phyloP scores from a whole-genome alignment of 2,113 vertebrate genomes.

The Platanista minor region DNA sequence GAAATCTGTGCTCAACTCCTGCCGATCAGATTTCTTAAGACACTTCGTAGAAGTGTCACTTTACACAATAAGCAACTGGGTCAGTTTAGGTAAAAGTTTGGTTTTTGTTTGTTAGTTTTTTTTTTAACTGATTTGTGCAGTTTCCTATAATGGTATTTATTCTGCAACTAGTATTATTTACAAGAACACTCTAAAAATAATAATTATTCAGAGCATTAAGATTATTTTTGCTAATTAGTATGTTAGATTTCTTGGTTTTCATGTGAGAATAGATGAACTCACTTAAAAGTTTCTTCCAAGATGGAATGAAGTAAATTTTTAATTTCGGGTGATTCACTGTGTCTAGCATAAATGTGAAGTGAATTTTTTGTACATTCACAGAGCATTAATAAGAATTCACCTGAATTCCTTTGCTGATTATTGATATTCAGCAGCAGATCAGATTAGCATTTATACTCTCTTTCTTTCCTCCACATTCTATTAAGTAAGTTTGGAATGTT shows the following conservation, averaged over 20 bases:
- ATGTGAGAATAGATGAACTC: background rate
- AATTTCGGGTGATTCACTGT: background rate
- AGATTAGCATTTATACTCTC: background rate
- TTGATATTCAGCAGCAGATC: background rate
- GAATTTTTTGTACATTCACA: background rate
- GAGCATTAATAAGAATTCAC: background rate
- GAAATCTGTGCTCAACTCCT: background rate
- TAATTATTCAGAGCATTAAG: background rate
- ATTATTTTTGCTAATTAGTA: background rate
- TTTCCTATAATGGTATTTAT: background rate
- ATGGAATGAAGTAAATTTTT: background rate
- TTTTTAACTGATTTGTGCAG: background rate
- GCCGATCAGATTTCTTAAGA: background rate
- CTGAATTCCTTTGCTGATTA: background rate
- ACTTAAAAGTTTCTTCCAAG: background rate
- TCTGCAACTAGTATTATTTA: background rate
- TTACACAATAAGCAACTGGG: too few relatives aligned
- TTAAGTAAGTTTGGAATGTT: background rate
- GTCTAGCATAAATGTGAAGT: background rate
- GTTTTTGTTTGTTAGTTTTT: background rate
- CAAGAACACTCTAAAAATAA: background rate
- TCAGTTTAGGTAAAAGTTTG: background rate
- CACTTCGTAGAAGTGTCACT: rapidly evolving
- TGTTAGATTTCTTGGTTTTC: background rate
- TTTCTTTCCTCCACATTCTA: background rate